Percentiles rank a stretch among this genome's conserved stretches.
These are phyloP conservation scores for Baccha elongata DNA, from an alignment of 2,888 invertebrate genomes.

Conservation along the genomic window DNA sequence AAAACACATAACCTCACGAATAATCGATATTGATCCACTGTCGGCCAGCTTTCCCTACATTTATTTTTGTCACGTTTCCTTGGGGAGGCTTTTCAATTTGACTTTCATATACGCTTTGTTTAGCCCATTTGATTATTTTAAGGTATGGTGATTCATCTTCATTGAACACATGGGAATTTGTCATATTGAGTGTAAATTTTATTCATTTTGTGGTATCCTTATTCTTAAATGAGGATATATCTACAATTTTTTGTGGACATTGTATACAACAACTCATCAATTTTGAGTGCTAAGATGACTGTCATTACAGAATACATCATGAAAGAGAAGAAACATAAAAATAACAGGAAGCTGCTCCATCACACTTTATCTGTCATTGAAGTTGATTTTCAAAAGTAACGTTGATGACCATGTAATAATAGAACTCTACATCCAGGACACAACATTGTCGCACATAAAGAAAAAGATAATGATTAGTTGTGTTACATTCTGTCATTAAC, in stretches of 20 bases:
- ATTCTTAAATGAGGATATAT: conserved; percentile 10
- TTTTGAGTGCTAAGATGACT: not conserved
- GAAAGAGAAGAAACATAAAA: conserved; percentile 26
- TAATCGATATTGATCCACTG: too few species aligned
- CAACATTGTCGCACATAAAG: not conserved
- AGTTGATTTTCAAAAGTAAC: conserved; percentile 9
- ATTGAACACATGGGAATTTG: conserved; percentile 5
- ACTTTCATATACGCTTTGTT: conserved; percentile 43
- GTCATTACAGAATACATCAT: not conserved
- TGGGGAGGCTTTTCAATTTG: conserved; percentile 33
- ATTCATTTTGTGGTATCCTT: conserved; percentile 17
- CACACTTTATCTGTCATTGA: conserved; percentile 36
- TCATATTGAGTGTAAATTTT: conserved; percentile 15
- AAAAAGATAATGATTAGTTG: conserved; percentile 27
- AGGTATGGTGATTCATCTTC: conserved; percentile 30
- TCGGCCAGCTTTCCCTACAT: too few species aligned
- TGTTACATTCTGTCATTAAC: conserved; percentile 26
- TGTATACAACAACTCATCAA: not conserved
- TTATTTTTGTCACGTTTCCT: conserved; percentile 24
- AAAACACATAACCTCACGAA: too few species aligned
- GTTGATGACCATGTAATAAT: conserved; percentile 39
- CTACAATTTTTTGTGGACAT: not conserved
- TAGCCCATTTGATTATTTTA: conserved; percentile 6
- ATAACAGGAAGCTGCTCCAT: conserved; percentile 29
- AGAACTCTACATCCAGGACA: not conserved